Base-by-base conservation (phyloP, 2,888 invertebrate genomes). In the Chaetogeoica ovagalla region DNA sequence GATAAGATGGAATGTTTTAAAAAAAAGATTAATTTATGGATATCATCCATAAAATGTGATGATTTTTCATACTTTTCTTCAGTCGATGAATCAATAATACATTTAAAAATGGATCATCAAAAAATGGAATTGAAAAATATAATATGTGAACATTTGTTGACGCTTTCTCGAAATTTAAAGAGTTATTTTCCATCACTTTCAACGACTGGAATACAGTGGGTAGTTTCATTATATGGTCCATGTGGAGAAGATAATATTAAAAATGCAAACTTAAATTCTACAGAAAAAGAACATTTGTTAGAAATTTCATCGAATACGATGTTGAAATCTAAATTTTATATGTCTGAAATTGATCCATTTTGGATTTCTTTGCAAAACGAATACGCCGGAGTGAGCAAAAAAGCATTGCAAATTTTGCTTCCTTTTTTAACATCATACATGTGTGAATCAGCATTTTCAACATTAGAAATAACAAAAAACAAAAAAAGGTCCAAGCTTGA, bases 1-100 rank as follows among this genome's bases (percentile, higher is more conserved):
- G 63, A 74, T 74, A 74, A 63, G 17, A 63, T 48, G 63, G 52
- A 63, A 52, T 21, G 63, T 55, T 74, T 63, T n/a, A n/a, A n/a
- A 62, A 62, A 57, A 66, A 75, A 75, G 65, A 75, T 65, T 39
- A 57, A 66, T 63, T 75, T 65, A 75, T 75, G 65, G 55, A 55
- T 65, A 55, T 63, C 55, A 55, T 21, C 9, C 21, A 66, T 74
- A 65, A 74, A 74, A 63, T 23, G 55, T 30, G 30, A 30, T 30
- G 30, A 30, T 30, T 30, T 30, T 30, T 30, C 30, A 30, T 30
- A 4, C 30, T 30, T 30, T 73, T 52, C 39, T 73, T 52, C 37
- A 39, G 37, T 57, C 17, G 19, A 65, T 39, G 30, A 65, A 65
- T 65, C 52, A 55, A 65, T 52, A 37, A 55, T 55, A 19, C 52